Conservation (phyloP, 1,140 invertebrate species). For the Halesus radiatus region DNA sequence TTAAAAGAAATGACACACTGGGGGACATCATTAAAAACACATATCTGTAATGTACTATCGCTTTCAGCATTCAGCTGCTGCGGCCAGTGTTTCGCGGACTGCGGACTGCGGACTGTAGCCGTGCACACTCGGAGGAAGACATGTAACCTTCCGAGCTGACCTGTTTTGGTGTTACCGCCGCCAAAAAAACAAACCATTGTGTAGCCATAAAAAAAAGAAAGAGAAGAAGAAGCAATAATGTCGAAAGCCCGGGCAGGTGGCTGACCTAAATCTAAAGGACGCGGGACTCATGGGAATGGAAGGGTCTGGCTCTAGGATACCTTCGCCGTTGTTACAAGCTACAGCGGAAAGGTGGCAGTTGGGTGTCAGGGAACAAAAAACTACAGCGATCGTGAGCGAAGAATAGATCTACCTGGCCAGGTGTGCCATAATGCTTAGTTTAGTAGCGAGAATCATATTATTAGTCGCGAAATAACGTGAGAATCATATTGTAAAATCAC, state of each 20-base stretch:
- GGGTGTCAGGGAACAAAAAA: conserved; percentile 16
- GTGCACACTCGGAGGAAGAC: too few species aligned
- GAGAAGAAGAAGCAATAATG: not conserved
- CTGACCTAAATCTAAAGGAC: conserved; percentile 33
- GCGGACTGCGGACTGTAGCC: too few species aligned
- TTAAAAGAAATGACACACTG: too few species aligned
- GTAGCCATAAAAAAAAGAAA: not conserved
- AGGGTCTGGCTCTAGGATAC: not conserved
- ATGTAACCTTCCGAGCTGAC: conserved; percentile 29
- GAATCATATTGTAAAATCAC: not conserved
- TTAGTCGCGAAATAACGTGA: conserved; percentile 24
- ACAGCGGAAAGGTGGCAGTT: conserved; percentile 7
- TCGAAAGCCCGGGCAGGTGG: conserved; percentile 28
- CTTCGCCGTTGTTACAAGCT: not conserved
- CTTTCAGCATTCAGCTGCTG: too few species aligned
- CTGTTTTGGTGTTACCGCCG: conserved; percentile 21
- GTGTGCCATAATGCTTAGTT: not conserved
- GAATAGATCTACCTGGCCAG: conserved; percentile 16
- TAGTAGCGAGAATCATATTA: not conserved
- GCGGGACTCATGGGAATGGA: conserved; percentile 29
- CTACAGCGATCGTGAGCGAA: conserved; percentile 11
- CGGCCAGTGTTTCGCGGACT: too few species aligned
- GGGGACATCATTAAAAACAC: too few species aligned
- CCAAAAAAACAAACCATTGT: conserved; percentile 27
- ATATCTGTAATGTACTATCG: too few species aligned